These are phyloP conservation scores for Phaethon lepturus DNA, from an alignment of 2,113 vertebrate genomes.

Conservation along the genomic window DNA sequence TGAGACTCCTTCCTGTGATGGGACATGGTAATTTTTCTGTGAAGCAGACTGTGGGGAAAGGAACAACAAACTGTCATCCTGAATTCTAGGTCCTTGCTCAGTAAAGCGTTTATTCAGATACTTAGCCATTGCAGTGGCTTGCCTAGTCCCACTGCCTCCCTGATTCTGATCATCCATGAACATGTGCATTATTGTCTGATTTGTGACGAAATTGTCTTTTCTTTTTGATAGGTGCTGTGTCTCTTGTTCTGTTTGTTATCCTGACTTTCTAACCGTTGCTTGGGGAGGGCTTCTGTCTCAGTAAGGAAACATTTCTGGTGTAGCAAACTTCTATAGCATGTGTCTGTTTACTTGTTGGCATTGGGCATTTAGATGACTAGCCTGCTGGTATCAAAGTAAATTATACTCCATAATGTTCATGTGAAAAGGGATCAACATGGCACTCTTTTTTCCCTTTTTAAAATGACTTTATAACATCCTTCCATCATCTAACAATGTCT, in stretches of 20 bases:
- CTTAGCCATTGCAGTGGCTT: not conserved
- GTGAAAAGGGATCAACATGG: not conserved
- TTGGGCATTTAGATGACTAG: not conserved
- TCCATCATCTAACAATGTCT: not conserved
- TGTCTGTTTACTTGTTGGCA: not conserved
- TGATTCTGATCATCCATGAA: not conserved
- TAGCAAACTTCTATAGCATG: not conserved
- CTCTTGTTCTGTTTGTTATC: not conserved
- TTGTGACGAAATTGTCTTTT: not conserved
- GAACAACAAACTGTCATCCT: not conserved
- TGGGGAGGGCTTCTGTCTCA: not conserved
- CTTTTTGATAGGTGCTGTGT: not conserved
- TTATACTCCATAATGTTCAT: not conserved
- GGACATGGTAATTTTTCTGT: not conserved
- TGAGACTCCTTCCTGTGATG: not conserved
- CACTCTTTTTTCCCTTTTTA: not conserved
- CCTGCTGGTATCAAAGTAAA: not conserved
- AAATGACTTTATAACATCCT: not conserved
- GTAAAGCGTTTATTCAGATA: not conserved
- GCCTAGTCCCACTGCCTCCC: not conserved
- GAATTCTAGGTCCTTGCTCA: rapidly evolving
- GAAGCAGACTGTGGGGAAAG: not conserved
- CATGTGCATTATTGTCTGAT: rapidly evolving
- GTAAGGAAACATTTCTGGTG: not conserved
- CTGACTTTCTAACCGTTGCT: not conserved